phyloP scores from a whole-genome alignment of 2,113 vertebrate species.

The Channa maculata region DNA sequence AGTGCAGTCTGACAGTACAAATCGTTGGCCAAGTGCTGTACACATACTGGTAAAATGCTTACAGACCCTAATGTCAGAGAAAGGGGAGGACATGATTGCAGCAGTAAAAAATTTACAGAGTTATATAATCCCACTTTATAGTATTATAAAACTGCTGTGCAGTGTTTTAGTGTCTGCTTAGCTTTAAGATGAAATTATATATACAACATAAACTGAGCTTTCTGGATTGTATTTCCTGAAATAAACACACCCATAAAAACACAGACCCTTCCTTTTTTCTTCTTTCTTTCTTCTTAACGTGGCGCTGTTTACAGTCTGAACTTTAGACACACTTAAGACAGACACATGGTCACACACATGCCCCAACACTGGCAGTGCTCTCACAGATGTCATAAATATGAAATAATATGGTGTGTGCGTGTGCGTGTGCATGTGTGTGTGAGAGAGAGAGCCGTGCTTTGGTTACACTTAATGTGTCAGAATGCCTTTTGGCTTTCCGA shows the following conservation, averaged over 20 bases:
- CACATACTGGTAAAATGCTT: background rate
- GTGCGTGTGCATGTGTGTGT: background rate
- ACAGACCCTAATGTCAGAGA: background rate
- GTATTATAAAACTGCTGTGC: background rate
- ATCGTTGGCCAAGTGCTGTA: background rate
- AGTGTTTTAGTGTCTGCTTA: background rate
- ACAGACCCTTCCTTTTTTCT: no score
- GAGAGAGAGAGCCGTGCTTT: slow-evolving; percentile 16
- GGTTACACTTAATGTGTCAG: slow-evolving; percentile 17
- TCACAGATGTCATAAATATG: background rate
- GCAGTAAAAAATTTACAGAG: background rate
- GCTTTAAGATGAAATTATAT: background rate
- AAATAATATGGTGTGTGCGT: no score
- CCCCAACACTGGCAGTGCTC: slow-evolving; percentile 7
- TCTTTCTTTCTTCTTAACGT: no score
- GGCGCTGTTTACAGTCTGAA: slow-evolving; percentile 19
- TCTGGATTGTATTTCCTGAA: background rate
- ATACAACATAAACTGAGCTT: background rate
- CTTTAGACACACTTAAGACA: background rate
- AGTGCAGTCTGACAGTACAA: no score
- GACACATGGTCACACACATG: background rate
- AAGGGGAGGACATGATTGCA: background rate
- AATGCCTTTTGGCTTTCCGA: slow-evolving; percentile 9
- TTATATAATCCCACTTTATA: background rate
- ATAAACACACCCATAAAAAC: background rate